phyloP scores from a whole-genome alignment of 2,797 vertebrate species.

The Sebastes matsubarae region DNA sequence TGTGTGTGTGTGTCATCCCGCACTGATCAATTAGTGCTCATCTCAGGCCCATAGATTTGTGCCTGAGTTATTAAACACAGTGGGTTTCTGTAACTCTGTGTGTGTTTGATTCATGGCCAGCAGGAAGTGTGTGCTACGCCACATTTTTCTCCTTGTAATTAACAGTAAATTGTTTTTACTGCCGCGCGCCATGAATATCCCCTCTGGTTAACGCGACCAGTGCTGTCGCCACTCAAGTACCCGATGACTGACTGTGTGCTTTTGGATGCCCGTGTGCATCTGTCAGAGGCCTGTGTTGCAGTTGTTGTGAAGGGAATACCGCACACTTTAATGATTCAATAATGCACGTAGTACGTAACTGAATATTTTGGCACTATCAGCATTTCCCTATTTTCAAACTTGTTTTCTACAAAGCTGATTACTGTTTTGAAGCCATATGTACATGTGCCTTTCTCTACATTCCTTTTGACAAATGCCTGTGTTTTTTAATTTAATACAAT shows the following conservation, averaged over 20 bases:
- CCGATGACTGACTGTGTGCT: constrained; percentile 76
- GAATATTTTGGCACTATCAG: not conserved
- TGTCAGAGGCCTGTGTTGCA: constrained; percentile 65
- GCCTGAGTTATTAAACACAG: constrained; percentile 96
- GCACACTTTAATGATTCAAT: not conserved
- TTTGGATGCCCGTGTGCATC: constrained; percentile 64
- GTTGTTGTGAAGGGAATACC: not conserved
- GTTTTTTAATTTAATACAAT: not conserved
- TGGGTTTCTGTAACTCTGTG: constrained; percentile 43
- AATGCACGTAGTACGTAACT: not conserved
- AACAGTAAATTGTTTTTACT: constrained; percentile 99
- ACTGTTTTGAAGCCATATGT: not conserved
- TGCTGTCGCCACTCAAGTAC: constrained; percentile 91
- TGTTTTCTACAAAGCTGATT: not conserved
- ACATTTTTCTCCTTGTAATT: constrained; percentile 99
- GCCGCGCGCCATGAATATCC: constrained; percentile 93
- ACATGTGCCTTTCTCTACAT: constrained; percentile 12
- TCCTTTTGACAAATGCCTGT: constrained; percentile 21
- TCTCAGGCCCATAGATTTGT: constrained; percentile 95
- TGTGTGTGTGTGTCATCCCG: constrained; percentile 4
- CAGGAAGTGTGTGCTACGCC: constrained; percentile 90
- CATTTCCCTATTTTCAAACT: not conserved
- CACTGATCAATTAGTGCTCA: constrained; percentile 93
- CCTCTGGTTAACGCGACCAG: constrained; percentile 84
- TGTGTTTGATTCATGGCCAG: constrained; percentile 91